Evolutionary conservation across 2,888 invertebrate species (phyloP).

Genomic region (Pyralis farinalis): DNA sequence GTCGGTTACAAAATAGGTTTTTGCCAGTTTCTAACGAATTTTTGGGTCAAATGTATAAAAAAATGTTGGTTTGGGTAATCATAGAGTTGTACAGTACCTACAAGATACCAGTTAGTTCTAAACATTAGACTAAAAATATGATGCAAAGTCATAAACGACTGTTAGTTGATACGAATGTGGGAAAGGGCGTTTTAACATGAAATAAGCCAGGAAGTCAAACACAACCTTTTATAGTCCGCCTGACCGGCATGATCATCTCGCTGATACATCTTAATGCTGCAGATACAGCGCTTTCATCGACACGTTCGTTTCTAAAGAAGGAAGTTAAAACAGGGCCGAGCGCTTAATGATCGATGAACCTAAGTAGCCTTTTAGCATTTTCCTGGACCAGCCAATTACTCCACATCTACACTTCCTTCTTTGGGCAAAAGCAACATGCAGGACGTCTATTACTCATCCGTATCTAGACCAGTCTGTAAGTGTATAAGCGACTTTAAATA

Average conservation of each 20-base stretch:
- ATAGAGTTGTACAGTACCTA: no score
- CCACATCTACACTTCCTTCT: conserved; percentile 60
- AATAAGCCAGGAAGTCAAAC: conserved; percentile 34
- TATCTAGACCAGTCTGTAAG: conserved; percentile 43
- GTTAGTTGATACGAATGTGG: no score
- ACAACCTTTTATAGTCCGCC: conserved; percentile 46
- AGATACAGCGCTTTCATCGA: conserved; percentile 30
- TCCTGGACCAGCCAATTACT: conserved; percentile 53
- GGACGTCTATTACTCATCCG: conserved; percentile 51
- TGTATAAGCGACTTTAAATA: conserved; percentile 47
- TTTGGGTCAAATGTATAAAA: no score
- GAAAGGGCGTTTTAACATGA: no score
- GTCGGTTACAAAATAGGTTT: no score
- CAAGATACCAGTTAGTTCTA: no score
- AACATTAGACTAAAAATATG: no score
- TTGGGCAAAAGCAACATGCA: conserved; percentile 45
- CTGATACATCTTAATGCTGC: conserved; percentile 26
- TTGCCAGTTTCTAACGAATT: no score
- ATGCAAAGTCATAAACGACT: no score
- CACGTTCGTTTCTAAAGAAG: conserved; percentile 38
- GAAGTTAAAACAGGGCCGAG: conserved; percentile 34
- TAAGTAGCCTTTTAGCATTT: conserved; percentile 47
- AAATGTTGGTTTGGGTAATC: no score
- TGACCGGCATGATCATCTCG: conserved; percentile 23
- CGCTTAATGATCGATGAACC: conserved; percentile 47